Percentiles rank a stretch among this genome's conserved stretches.
These are phyloP conservation scores for Cepphus grylle DNA, from an alignment of 2,113 vertebrate genomes.

Conservation along the genomic window DNA sequence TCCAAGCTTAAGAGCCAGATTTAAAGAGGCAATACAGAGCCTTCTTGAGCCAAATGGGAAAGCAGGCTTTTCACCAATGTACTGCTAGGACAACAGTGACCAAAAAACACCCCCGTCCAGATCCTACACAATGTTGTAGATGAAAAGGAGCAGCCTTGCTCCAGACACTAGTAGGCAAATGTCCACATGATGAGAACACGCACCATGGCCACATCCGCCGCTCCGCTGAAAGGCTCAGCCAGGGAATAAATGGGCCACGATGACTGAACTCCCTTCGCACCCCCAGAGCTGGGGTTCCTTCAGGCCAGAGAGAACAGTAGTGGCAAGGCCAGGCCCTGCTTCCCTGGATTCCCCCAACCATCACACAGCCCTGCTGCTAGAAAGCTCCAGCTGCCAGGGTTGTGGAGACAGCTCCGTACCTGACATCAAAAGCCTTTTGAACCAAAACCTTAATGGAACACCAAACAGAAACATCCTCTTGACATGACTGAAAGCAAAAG, in stretches of 20 bases:
- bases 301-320: not conserved
- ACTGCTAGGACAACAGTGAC: not conserved
- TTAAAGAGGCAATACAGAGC: not conserved
- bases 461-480: slow-evolving; percentile 47
- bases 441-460: slow-evolving; percentile 40
- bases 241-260: not conserved
- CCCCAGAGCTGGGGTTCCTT: not conserved
- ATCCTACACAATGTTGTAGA: not conserved
- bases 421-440: not conserved
- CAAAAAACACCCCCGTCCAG: rapidly evolving
- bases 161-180: not conserved
- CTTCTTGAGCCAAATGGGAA: not conserved
- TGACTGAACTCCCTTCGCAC: not conserved
- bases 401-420: not conserved
- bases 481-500: slow-evolving; percentile 55
- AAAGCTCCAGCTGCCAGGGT: not conserved
- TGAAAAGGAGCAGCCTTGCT: not conserved
- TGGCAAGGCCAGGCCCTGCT: not conserved
- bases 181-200: rapidly evolving
- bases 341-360: not conserved
- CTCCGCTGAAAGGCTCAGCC: not conserved
- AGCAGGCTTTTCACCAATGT: not conserved
- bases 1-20: not conserved
- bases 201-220: rapidly evolving
- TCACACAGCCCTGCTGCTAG: not conserved